A percentile compares a stretch with the other conserved stretches of the same genome.
Evolutionary conservation across 2,888 invertebrate genomes (phyloP).

Genomic region (Trachelus troglodyta): DNA sequence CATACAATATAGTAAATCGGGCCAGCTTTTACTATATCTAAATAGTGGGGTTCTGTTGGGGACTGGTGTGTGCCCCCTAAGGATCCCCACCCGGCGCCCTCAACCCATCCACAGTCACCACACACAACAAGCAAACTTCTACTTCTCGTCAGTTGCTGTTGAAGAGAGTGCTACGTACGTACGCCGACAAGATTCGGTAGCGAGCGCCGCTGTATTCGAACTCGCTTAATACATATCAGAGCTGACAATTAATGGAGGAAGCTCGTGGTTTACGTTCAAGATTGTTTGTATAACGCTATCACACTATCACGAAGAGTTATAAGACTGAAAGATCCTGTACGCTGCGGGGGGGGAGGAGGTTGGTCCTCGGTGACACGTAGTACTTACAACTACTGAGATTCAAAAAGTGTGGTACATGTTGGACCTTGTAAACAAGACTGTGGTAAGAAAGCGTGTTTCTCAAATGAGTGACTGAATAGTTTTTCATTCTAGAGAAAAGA

Average conservation of each 20-base stretch:
- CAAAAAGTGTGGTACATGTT: neutral
- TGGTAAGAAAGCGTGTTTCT: neutral
- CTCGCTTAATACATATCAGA: neutral
- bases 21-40: neutral
- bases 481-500: neutral
- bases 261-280: neutral
- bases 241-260: neutral
- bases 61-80: conserved; percentile 18
- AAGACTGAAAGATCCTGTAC: neutral
- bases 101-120: conserved; percentile 31
- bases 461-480: neutral
- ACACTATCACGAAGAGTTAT: neutral
- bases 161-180: conserved; percentile 38
- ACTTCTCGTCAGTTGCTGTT: conserved; percentile 49
- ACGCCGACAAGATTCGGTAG: conserved; percentile 23
- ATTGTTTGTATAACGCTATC: neutral
- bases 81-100: conserved; percentile 25
- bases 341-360: neutral
- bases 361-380: neutral
- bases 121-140: conserved; percentile 39
- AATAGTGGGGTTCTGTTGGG: conserved; percentile 3
- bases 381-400: neutral
- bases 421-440: neutral
- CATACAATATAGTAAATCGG: neutral
- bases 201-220: conserved; percentile 9